phyloP scores from a whole-genome alignment of 2,113 vertebrate species.

The Gadus macrocephalus region DNA sequence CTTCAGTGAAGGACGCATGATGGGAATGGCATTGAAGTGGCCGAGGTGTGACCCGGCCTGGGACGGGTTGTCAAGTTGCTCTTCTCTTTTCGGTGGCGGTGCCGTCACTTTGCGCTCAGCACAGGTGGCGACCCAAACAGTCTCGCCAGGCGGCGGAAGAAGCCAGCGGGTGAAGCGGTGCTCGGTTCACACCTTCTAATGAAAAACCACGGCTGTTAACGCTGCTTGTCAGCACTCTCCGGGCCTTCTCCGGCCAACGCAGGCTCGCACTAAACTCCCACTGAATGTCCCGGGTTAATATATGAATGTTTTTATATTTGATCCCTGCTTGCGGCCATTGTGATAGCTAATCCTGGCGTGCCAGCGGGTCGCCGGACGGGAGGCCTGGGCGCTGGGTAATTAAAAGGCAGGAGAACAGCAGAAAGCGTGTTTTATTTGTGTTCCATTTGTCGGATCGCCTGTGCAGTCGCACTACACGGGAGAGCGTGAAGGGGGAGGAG shows the following conservation, averaged over 20 bases:
- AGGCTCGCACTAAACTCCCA: slow-evolving; percentile 15
- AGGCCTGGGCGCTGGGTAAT: slow-evolving; percentile 72
- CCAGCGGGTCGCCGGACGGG: slow-evolving; percentile 70
- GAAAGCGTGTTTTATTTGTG: slow-evolving; percentile 73
- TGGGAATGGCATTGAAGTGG: no score
- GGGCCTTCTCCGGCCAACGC: slow-evolving; percentile 1
- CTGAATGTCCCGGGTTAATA: slow-evolving; percentile 30
- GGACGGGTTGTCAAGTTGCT: no score
- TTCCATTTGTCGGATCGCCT: slow-evolving; percentile 79
- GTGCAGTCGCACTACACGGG: slow-evolving; percentile 63
- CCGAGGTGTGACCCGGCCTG: no score
- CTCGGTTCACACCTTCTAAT: slow-evolving; percentile 47
- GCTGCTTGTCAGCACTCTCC: slow-evolving; percentile 22
- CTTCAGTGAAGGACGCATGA: no score
- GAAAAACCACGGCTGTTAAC: slow-evolving; percentile 10
- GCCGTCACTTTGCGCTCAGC: slow-evolving; percentile 23
- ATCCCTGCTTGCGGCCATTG: slow-evolving; percentile 13
- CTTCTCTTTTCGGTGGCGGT: slow-evolving; percentile 13
- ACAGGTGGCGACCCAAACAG: slow-evolving; percentile 23
- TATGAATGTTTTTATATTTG: slow-evolving; percentile 18
- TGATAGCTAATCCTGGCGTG: slow-evolving; percentile 39
- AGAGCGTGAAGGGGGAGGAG: slow-evolving; percentile 54
- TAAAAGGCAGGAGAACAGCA: slow-evolving; percentile 67
- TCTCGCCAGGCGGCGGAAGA: slow-evolving; percentile 17
- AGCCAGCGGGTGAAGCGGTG: neutral